These are phyloP conservation scores for Scarus forsteni DNA, from an alignment of 2,797 vertebrate genomes.

Conservation along the genomic window DNA sequence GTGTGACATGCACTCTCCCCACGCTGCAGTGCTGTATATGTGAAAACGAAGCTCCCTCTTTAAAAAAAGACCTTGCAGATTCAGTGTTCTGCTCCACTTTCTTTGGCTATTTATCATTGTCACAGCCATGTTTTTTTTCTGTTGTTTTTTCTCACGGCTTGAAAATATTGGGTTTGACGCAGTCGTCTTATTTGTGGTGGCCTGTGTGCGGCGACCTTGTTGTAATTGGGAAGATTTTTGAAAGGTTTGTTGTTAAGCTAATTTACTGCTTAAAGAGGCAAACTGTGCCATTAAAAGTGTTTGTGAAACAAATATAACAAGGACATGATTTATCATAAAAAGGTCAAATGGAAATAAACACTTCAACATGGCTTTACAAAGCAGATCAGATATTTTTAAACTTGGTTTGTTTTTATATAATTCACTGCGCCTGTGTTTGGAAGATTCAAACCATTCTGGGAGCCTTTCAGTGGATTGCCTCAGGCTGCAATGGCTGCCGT, in stretches of 20 bases:
- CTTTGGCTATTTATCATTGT: conserved; percentile 77
- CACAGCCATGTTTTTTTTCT: conserved; percentile 36
- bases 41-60: conserved; percentile 35
- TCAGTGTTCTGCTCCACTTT: conserved; percentile 74
- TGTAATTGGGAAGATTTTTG: conserved; percentile 42
- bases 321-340: too few species aligned
- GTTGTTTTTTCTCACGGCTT: conserved; percentile 18
- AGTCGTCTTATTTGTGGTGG: conserved; percentile 41
- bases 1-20: conserved; percentile 5
- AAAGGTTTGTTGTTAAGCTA: conserved; percentile 24
- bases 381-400: conserved; percentile 2
- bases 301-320: conserved; percentile 1
- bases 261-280: conserved; percentile 9
- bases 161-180: conserved; percentile 51
- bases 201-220: conserved; percentile 48
- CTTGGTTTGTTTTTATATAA: neutral
- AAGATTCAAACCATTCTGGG: too few species aligned
- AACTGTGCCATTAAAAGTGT: neutral
- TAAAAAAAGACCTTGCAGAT: conserved; percentile 32
- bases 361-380: neutral
- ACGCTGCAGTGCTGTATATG: conserved; percentile 11
- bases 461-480: too few species aligned
- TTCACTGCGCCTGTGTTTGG: neutral
- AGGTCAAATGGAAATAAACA: neutral
- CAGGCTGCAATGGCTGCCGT: too few species aligned